Evolutionary conservation across 2,888 invertebrate species (phyloP).

Genomic region (Trisateles emortualis): DNA sequence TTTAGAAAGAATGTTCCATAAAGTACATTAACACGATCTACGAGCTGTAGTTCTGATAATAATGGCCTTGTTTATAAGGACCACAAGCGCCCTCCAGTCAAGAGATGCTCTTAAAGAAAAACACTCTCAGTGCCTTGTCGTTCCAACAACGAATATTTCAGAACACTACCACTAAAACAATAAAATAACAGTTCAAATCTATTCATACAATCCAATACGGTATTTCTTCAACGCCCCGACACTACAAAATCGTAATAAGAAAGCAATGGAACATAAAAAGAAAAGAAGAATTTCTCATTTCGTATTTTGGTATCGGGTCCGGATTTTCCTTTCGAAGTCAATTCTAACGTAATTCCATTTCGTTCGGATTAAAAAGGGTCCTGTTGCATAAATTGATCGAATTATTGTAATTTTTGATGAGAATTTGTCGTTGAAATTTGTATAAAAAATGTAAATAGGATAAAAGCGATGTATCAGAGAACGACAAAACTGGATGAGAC

Average conservation of each 20-base stretch:
- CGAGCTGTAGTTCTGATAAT: constrained; percentile 76
- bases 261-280: constrained; percentile 40
- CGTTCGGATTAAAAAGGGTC: constrained; percentile 72
- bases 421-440: constrained; percentile 24
- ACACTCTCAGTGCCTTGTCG: constrained; percentile 48
- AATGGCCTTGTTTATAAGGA: constrained; percentile 79
- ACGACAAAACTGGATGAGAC: background rate
- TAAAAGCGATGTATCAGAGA: background rate
- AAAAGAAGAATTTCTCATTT: constrained; percentile 23
- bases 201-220: constrained; percentile 32
- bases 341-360: constrained; percentile 67
- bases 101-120: constrained; percentile 53
- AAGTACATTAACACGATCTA: constrained; percentile 75
- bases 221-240: constrained; percentile 19
- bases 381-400: constrained; percentile 66
- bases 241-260: constrained; percentile 23
- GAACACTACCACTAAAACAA: constrained; percentile 20
- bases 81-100: constrained; percentile 59
- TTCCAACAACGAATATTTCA: constrained; percentile 46
- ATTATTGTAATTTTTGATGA: constrained; percentile 63
- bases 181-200: constrained; percentile 23
- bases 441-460: constrained; percentile 5
- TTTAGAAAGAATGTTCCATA: constrained; percentile 62
- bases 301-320: constrained; percentile 33
- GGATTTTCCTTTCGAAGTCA: constrained; percentile 64